Evolutionary conservation across 30 jellyfish, hydroid and myxozoan species (phyloP), one percentile per base, ranked within the genome.

Genomic region (Hydractinia symbiolongicarpus): DNA sequence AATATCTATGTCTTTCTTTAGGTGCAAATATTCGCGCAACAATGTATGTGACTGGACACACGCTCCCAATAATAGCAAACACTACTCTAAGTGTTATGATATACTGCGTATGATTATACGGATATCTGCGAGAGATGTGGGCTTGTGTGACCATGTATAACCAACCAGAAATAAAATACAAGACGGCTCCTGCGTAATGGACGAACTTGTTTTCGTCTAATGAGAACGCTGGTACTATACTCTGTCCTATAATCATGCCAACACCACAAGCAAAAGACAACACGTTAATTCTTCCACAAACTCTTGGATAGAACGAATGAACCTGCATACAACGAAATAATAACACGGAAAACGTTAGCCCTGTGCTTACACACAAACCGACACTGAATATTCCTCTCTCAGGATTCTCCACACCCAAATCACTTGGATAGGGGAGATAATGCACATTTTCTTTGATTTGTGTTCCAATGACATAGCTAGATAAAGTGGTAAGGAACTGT

Each of bases 61-160:
- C 13, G 44, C 84, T 61, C 53, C 81, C 87, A 9, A 79, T 51
- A 61, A 66, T 7, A 5, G 70, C n/a, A 50, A 64, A 66, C 7
- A 61, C 70, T 62, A 79, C 8, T 68, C 87, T 57, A 19, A 79
- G 40, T 15, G 6, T 15, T 50, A 66, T 69, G 16, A 79, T 7
- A 50, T 49, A 61, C 16, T 52, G 64, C n/a, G 73, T 79, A 67
- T 79, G 87, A 55, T 79, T 64, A 8, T 9, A 60, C 73, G 79
- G 87, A 61, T 53, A 69, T 69, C 20, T 67, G 50, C 69, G 57
- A 16, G 87, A 14, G 69, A 79, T 16, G 20, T 66, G 67, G 54
- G 87, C 55, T 79, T 79, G 87, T 21, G 83, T 66, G 51, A 79
- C 67, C 87, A 79, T 79, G 64, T 20, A 79, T 9, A 79, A 20